Percentiles rank a stretch among this genome's conserved stretches.
phyloP scores from a whole-genome alignment of 2,888 invertebrate species.

The Epistrophe eligans region DNA sequence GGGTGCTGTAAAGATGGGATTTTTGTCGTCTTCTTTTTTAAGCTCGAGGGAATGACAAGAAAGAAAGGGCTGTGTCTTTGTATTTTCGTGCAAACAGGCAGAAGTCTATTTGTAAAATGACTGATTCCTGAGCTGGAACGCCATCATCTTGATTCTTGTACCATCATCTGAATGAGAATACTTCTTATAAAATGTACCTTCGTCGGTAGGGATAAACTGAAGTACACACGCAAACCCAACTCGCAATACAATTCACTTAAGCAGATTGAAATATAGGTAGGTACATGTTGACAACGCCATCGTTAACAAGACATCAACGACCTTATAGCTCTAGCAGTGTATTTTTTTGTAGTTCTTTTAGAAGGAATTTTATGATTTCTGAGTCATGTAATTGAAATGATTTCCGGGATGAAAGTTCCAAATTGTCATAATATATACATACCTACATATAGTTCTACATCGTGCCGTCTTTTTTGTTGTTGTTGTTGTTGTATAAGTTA shows the following conservation, averaged over 20 bases:
- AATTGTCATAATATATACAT: slow-evolving; percentile 54
- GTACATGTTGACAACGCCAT: slow-evolving; percentile 55
- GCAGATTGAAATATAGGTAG: slow-evolving; percentile 69
- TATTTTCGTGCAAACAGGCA: slow-evolving; percentile 66
- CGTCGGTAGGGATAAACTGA: slow-evolving; percentile 26
- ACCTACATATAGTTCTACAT: background rate
- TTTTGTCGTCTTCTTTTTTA: slow-evolving; percentile 34
- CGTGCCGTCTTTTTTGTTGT: slow-evolving; percentile 25
- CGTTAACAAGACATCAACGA: slow-evolving; percentile 59
- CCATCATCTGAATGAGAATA: slow-evolving; percentile 71
- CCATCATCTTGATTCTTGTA: slow-evolving; percentile 53
- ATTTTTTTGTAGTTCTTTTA: slow-evolving; percentile 34
- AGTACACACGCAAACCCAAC: slow-evolving; percentile 65
- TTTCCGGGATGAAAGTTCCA: slow-evolving; percentile 71
- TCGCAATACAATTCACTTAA: slow-evolving; percentile 75
- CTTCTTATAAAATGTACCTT: slow-evolving; percentile 27
- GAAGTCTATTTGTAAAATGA: slow-evolving; percentile 75
- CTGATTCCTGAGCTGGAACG: slow-evolving; percentile 73
- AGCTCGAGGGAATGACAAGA: slow-evolving; percentile 44
- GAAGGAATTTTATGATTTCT: slow-evolving; percentile 65
- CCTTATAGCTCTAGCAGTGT: slow-evolving; percentile 40
- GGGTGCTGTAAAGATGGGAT: slow-evolving; percentile 60
- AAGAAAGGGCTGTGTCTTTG: slow-evolving; percentile 55
- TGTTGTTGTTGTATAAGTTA: slow-evolving; percentile 36
- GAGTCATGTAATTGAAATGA: slow-evolving; percentile 74